These are phyloP conservation scores for Chionodraco myersi DNA, from an alignment of 2,113 vertebrate species.

Conservation along the genomic window DNA sequence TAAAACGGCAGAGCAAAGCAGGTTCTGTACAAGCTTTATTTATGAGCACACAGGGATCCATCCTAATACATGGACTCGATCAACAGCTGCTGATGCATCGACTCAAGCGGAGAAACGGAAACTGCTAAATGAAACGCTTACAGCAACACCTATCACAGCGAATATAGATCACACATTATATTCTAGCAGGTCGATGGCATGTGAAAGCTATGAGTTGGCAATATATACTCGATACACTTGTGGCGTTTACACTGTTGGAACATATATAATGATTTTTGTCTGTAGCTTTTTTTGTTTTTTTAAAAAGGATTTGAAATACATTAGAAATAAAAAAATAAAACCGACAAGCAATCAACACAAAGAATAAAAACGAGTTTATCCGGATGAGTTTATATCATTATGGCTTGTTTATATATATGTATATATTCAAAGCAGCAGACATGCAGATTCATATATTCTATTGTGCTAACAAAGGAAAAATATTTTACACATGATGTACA, in stretches of 20 bases:
- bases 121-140: constrained; percentile 1
- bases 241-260: constrained; percentile 42
- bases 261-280: neutral
- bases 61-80: constrained; percentile 23
- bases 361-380: constrained; percentile 12
- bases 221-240: constrained; percentile 21
- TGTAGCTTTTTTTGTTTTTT: neutral
- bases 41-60: constrained; percentile 27
- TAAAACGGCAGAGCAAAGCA: neutral
- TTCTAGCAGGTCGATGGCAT: constrained; percentile 6
- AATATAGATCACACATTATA: neutral
- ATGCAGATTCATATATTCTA: constrained; percentile 15
- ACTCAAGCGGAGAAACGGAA: constrained; percentile 34
- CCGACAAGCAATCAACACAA: neutral
- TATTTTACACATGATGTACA: constrained; percentile 15
- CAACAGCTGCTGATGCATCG: constrained; percentile 10
- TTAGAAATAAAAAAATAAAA: constrained; percentile 28
- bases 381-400: constrained; percentile 7
- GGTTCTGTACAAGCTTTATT: constrained; percentile 57
- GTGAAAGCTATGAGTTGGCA: constrained; percentile 25
- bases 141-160: constrained; percentile 16
- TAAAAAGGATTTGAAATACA: constrained; percentile 22
- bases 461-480: neutral
- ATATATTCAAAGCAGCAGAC: constrained; percentile 21
- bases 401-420: neutral